Evolutionary conservation across 2,113 vertebrate genomes (phyloP), one percentile per base, ranked within the genome.

Genomic region (Limnothrissa miodon): DNA sequence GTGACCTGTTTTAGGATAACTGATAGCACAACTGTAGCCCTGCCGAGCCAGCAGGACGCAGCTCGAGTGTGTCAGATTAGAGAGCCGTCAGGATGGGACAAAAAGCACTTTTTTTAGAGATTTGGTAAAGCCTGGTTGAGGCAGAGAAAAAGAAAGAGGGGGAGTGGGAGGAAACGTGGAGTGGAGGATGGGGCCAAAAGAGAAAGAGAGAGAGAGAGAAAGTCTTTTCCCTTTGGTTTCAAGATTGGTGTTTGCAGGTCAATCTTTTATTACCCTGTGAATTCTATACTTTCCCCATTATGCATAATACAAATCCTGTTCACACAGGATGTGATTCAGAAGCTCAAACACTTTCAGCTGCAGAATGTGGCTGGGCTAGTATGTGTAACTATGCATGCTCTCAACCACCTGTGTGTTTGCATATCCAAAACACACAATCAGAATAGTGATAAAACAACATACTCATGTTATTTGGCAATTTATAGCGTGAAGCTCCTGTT

Each of bases 341-440:
- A 56, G 51, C 19, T 36, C 29, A 83, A 82, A 86, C 79, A 42
- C 81, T 85, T 59, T 1, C 36, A 36, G 36, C 11, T 33, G 19
- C 66, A 74, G 86, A 85, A n/a, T 86, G 51, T 85, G 86, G 84
- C 0, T 36, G 66, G 36, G 29, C 25, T 36, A 66, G 59, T 66
- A 66, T 6, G 21, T 66, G 59, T 74, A 66, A 25, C n/a, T 6
- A 25, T 66, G 33, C 13, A 74, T 74, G 5, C 9, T 74, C 29
- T 74, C 25, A 36, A 74, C 10, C 33, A 36, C 25, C 62, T 70
- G 56, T 59, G 21, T n/a, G 25, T 70, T 70, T 29, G 11, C 10
- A 33, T 25, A 33, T 2, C 66, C 33, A 36, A 74, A 33, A 10
- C 29, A 15, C 33, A 29, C 5, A 29, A 10, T 25, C 15, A 36